Base-by-base conservation (phyloP, 2,888 invertebrate species). In the Unio pictorum region DNA sequence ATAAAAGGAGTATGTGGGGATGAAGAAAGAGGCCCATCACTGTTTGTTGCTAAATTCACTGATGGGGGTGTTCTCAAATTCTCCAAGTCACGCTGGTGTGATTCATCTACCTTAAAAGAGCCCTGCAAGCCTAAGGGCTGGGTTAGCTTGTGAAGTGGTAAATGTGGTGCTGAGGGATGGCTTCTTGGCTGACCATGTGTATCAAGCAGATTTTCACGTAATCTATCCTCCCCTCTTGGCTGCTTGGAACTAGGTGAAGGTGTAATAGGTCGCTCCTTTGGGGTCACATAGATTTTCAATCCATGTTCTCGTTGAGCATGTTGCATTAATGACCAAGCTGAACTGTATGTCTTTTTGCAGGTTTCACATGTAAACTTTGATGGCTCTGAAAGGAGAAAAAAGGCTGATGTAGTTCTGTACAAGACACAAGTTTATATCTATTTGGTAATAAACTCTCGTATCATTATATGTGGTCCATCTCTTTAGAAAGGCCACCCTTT, bases 221-320 rank as follows among this genome's bases (percentile, higher is more conserved):
- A 64, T 75, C 76, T 93, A 92, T 69, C 66, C 45, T 61, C 65
- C 55, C 60, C 65, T 54, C 66, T 66, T 1, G 11, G 45, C 34
- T 34, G 34, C 57, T 67, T 74, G 28, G 65, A 61, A 11, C 30
- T 34, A 45, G 66, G 23, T 15, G 79, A 75, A 55, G 81, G 80
- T 45, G 80, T 80, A 30, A 72, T 73, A 28, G 77, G 66, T n/a
- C 77, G 75, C 28, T 71, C 71, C 57, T 75, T 72, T 66, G 84
- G 77, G 56, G 79, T 81, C 58, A 80, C 80, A 92, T 97, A 98
- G 86, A 98, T 95, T 90, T 96, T 95, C 75, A 98, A 94, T 28
- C 97, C 97, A 88, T 98, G 98, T 72, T 95, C 94, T 86, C 95
- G 95, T 90, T 98, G 98, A 54, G 95, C 97, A 90, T 98, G 98